Percentiles rank a stretch among this genome's conserved stretches.
phyloP scores from a whole-genome alignment of 2,888 invertebrate species.

The Napeogenes sylphis region DNA sequence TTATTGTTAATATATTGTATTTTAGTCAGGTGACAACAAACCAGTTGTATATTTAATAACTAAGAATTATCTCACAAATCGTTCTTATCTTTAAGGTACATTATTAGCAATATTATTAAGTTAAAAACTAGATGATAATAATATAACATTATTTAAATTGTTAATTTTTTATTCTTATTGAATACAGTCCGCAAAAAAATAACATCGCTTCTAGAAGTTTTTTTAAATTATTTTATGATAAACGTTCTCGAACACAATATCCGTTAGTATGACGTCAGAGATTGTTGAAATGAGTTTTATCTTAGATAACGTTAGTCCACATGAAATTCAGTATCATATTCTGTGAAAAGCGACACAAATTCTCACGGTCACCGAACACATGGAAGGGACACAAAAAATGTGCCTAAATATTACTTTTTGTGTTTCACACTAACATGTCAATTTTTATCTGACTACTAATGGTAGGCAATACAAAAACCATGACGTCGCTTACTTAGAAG shows the following conservation, averaged over 20 bases:
- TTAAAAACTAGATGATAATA: no score
- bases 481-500: slow-evolving; percentile 18
- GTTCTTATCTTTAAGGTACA: no score
- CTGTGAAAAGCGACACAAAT: slow-evolving; percentile 14
- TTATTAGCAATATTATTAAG: no score
- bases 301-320: slow-evolving; percentile 44
- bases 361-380: slow-evolving; percentile 18
- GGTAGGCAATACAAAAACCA: slow-evolving; percentile 14
- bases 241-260: slow-evolving; percentile 36
- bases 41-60: no score
- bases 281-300: slow-evolving; percentile 54
- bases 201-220: no score
- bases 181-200: no score
- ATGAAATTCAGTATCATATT: slow-evolving; percentile 18
- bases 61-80: no score
- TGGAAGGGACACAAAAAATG: slow-evolving; percentile 22
- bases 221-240: not conserved
- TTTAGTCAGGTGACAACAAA: no score
- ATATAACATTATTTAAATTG: no score
- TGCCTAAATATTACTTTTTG: slow-evolving; percentile 21
- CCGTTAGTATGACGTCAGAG: slow-evolving; percentile 46
- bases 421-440: slow-evolving; percentile 26
- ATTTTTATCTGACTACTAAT: slow-evolving; percentile 23
- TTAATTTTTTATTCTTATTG: no score
- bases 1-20: no score